A percentile compares a stretch with the other conserved stretches of the same genome.
These are phyloP conservation scores for Pachliopta kotzebuea DNA, from an alignment of 2,888 invertebrate species.

Conservation along the genomic window DNA sequence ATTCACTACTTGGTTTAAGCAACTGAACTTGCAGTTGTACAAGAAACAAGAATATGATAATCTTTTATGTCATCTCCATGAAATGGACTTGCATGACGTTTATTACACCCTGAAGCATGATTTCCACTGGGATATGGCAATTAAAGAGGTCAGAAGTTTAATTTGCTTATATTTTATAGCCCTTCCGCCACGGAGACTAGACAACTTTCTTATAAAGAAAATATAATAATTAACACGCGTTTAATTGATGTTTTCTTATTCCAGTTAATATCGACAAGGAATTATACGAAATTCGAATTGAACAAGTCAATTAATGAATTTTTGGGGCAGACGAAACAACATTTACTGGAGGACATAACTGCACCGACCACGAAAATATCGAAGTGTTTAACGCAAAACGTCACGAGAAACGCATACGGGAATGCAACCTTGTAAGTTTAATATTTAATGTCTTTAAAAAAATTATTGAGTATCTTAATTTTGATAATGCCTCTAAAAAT, in stretches of 20 bases:
- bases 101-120: constrained; percentile 63
- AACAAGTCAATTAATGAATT: constrained; percentile 70
- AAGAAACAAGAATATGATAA: constrained; percentile 76
- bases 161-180: neutral
- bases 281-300: constrained; percentile 71
- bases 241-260: constrained; percentile 8
- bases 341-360: constrained; percentile 57
- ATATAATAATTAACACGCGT: too few species aligned
- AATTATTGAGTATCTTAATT: too few species aligned
- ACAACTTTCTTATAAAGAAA: too few species aligned
- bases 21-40: constrained; percentile 77
- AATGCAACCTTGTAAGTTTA: constrained; percentile 62
- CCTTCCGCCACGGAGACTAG: too few species aligned
- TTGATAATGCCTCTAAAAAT: too few species aligned
- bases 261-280: constrained; percentile 68
- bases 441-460: neutral
- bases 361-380: constrained; percentile 50
- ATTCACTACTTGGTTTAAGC: constrained; percentile 74
- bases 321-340: constrained; percentile 57
- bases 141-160: constrained; percentile 61
- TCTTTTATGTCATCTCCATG: constrained; percentile 68
- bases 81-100: constrained; percentile 60
- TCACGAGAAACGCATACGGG: constrained; percentile 55
- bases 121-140: constrained; percentile 81
- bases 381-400: constrained; percentile 55